Base-by-base conservation (phyloP, 2,113 vertebrate genomes). In the Onychostruthus taczanowskii region DNA sequence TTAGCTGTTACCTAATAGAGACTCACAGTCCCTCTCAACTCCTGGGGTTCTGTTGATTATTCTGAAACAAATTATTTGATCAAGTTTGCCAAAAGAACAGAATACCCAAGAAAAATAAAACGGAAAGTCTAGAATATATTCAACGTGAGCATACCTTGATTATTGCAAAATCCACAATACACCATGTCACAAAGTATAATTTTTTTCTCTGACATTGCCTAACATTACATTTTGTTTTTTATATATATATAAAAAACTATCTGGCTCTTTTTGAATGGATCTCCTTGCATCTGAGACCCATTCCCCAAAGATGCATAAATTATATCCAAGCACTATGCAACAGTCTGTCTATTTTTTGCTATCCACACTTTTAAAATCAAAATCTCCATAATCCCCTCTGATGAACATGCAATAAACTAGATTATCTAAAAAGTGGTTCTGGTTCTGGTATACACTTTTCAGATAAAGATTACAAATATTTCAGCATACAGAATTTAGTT, bases 21-120 rank as follows among this genome's bases (percentile, higher is more conserved):
- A 59, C 11, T 84, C 46, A 35, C 22, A 81, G 77, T 59, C 10
- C 59, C 72, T 17, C 66, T 68, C 64, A 81, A 31, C 59, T 95
- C 59, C 55, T 53, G 49, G 24, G 43, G 52, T 89, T 94, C 85
- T 61, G 46, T 43, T 84, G 68, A 79, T 43, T 89, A 69, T 84
- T 87, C 46, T 62, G 43, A 93, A 96, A 84, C 23, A 84, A 83
- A 87, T 67, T 67, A 30, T 92, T 90, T 89, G 59, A 94, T 74
- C 17, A 8, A 78, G 55, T 55, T 83, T 95, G 68, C 83, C 76
- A 90, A 83, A 84, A 39, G 11, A 79, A 56, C 39, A 89, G 22
- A 64, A 69, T 13, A 68, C 73, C 61, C 64, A 94, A 82, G 69
- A 89, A 72, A 94, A 95, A 81, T 68, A 94, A 89, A 92, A 52